These are phyloP conservation scores for Athrips mouffetella DNA, from an alignment of 2,888 invertebrate genomes.

Conservation along the genomic window DNA sequence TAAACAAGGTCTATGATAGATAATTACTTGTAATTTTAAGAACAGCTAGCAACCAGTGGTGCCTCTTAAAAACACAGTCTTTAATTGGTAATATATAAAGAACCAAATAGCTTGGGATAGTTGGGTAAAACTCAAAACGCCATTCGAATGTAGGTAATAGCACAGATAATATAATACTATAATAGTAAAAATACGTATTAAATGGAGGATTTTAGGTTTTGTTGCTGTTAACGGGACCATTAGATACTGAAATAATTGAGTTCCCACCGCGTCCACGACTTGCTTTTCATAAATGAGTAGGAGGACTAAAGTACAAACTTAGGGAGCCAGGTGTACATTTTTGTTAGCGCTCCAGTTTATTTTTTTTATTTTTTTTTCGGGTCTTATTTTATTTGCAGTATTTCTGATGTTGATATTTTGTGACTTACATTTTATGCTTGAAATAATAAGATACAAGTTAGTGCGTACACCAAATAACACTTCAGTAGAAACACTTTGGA, in stretches of 20 bases:
- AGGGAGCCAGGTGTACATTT: neutral
- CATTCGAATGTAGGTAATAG: neutral
- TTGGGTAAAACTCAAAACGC: neutral
- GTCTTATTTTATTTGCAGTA: neutral
- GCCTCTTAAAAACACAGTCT: neutral
- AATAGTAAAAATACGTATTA: neutral
- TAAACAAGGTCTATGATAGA: no score
- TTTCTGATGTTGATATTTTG: neutral
- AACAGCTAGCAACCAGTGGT: neutral
- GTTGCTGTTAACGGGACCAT: neutral
- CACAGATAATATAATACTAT: no score
- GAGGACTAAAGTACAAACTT: neutral
- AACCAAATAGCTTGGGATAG: no score
- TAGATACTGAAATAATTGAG: constrained; percentile 18
- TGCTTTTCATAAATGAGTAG: neutral
- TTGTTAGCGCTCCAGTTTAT: neutral
- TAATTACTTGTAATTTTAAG: no score
- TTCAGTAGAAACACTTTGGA: no score
- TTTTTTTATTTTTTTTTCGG: neutral
- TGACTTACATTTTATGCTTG: neutral
- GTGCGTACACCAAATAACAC: no score
- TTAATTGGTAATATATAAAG: neutral
- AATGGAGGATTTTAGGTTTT: neutral
- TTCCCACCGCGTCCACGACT: constrained; percentile 27
- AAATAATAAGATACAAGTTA: neutral